phyloP scores from a whole-genome alignment of 2,797 vertebrate genomes.

The Babyrousa celebensis region DNA sequence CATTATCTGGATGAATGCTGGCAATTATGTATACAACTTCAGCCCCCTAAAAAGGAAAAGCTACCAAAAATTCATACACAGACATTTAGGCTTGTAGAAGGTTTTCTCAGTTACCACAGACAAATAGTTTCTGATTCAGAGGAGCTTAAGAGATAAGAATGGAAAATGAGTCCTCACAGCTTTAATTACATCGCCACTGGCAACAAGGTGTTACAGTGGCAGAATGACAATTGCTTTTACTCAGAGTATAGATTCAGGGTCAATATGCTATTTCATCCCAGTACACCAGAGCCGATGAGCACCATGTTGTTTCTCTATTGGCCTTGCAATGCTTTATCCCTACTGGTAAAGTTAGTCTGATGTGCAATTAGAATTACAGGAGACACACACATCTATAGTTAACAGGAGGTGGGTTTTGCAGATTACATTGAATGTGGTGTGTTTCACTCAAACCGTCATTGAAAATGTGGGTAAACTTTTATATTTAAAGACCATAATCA shows the following conservation, averaged over 20 bases:
- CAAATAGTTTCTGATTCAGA: conserved; percentile 93
- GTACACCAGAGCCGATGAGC: conserved; percentile 89
- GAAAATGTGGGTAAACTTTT: conserved; percentile 86
- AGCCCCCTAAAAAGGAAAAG: conserved; percentile 80
- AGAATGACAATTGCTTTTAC: conserved; percentile 93
- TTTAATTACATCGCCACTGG: conserved; percentile 96
- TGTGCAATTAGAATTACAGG: conserved; percentile 90
- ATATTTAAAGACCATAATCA: conserved; percentile 88
- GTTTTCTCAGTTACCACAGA: conserved; percentile 93
- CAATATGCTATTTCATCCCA: conserved; percentile 92
- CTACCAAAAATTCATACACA: conserved; percentile 92
- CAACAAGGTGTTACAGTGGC: conserved; percentile 94
- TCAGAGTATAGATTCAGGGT: conserved; percentile 92
- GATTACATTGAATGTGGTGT: conserved; percentile 82
- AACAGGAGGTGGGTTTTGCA: conserved; percentile 81
- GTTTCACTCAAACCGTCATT: conserved; percentile 87
- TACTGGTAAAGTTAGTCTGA: conserved; percentile 90
- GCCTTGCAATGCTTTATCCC: conserved; percentile 87
- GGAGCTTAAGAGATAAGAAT: conserved; percentile 93
- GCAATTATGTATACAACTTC: conserved; percentile 87
- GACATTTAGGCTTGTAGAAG: conserved; percentile 91
- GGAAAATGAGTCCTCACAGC: conserved; percentile 95
- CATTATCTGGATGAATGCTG: conserved; percentile 74
- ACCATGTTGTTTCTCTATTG: conserved; percentile 89
- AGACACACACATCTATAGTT: conserved; percentile 72